Evolutionary conservation across 2,113 vertebrate species (phyloP), one percentile per base, ranked within the genome.

Genomic region (Microcebus jonahi): DNA sequence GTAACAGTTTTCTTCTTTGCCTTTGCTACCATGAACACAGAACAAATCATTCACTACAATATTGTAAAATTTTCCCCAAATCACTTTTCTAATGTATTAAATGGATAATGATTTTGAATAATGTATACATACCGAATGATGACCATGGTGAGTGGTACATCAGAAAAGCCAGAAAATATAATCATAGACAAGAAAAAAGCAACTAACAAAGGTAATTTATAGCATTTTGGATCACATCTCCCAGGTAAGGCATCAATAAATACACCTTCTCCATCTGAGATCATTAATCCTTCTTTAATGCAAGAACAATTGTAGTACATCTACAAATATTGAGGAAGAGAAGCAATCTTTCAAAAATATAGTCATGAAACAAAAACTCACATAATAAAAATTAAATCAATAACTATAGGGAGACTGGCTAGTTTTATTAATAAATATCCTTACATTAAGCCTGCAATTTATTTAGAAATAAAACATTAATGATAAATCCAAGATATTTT

Each of bases 291-390:
- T 39, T 94, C 55, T 55, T 96, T 75, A 95, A 99, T 61, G 90
- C 99, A 99, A 81, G 98, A 98, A 95, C 99, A 99, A 90, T 98
- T 98, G 88, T 97, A 75, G 93, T 97, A 99, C 0, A 17, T 50
- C 98, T 99, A 86, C 20, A 67, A 97, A 94, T 55, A 97, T 91
- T 92, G 73, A 70, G 89, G 7, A 96, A 1, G 88, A 23, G 57
- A 97, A 94, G 94, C 6, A 71, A 63, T 29, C 34, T 92, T 71
- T 82, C 65, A 95, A 75, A 94, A 97, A 92, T 42, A 93, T 6
- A 87, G 18, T 57, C 42, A 94, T 21, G 23, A 79, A 36, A 45
- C 25, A 88, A 89, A 93, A 77, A 4, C 1, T 67, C 34, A 65
- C 42, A 88, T 90, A 92, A 80, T 88, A 70, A 94, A 92, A 86